A percentile compares a stretch with the other conserved stretches of the same genome.
These are phyloP conservation scores for Gryllus longicercus DNA, from an alignment of 2,888 invertebrate genomes.

Conservation along the genomic window DNA sequence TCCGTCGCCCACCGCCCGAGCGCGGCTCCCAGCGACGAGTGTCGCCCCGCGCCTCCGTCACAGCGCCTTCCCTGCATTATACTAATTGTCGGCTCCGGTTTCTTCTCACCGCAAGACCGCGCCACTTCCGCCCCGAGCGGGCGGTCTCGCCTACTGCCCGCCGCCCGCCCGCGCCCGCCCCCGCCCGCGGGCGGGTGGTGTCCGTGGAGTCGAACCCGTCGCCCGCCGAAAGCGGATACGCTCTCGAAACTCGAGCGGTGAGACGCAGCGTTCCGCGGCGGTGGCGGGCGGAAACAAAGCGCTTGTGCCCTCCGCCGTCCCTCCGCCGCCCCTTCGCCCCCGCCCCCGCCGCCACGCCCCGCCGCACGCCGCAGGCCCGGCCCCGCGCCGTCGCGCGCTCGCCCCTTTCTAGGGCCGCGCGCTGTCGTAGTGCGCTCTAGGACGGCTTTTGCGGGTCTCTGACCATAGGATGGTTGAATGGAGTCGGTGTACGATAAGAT, in stretches of 20 bases:
- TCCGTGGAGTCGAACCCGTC: neutral
- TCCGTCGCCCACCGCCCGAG: too few relatives aligned
- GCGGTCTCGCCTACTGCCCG: neutral
- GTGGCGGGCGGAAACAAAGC: neutral
- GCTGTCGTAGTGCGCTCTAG: too few relatives aligned
- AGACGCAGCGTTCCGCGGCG: neutral
- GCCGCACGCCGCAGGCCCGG: neutral
- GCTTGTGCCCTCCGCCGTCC: neutral
- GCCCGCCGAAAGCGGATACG: neutral
- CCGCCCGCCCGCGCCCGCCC: neutral
- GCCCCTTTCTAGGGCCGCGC: neutral
- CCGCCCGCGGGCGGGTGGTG: neutral
- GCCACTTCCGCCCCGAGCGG: neutral
- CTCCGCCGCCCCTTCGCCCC: neutral
- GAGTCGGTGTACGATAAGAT: too few relatives aligned
- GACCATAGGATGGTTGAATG: too few relatives aligned
- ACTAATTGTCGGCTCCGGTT: too few relatives aligned
- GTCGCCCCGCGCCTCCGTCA: too few relatives aligned
- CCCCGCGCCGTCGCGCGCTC: neutral
- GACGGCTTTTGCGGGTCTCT: too few relatives aligned
- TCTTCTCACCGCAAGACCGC: neutral
- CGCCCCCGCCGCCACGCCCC: neutral
- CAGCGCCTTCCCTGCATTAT: too few relatives aligned
- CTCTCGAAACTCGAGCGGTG: neutral
- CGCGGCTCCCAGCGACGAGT: too few relatives aligned